Evolutionary conservation across 2,113 vertebrate species (phyloP).

Genomic region (Monopterus albus): DNA sequence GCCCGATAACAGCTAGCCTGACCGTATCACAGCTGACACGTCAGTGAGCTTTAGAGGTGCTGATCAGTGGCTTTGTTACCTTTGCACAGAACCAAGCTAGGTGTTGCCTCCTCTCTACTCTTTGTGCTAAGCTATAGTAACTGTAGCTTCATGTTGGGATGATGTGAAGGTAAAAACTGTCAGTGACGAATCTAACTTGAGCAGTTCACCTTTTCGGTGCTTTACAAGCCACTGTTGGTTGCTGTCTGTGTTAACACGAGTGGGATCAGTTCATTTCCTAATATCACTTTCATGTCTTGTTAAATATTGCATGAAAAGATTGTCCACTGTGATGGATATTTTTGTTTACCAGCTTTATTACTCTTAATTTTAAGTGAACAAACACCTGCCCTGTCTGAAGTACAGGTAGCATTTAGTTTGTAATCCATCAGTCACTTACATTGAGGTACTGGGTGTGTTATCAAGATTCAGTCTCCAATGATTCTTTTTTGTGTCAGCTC

Average conservation of each 20-base stretch:
- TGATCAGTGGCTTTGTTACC: background rate
- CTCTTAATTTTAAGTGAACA: slow-evolving; percentile 9
- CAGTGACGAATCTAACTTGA: background rate
- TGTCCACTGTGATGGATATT: background rate
- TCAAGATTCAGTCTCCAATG: background rate
- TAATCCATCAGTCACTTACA: background rate
- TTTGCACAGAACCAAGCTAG: background rate
- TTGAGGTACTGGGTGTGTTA: background rate
- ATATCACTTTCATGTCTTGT: background rate
- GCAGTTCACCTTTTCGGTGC: background rate
- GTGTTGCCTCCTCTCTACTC: background rate
- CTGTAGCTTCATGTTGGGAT: background rate
- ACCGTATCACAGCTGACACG: too few relatives aligned
- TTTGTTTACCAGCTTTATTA: background rate
- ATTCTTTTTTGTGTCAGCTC: background rate
- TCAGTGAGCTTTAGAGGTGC: background rate
- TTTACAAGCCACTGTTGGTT: background rate
- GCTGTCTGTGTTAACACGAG: background rate
- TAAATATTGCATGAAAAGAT: background rate
- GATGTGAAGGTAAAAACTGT: background rate
- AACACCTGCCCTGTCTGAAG: background rate
- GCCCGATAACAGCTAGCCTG: too few relatives aligned
- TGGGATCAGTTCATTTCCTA: background rate
- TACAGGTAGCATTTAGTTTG: background rate
- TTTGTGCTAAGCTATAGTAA: slow-evolving; percentile 6